Base-by-base conservation (phyloP, 1,140 invertebrate species). In the Magallana gigas region DNA sequence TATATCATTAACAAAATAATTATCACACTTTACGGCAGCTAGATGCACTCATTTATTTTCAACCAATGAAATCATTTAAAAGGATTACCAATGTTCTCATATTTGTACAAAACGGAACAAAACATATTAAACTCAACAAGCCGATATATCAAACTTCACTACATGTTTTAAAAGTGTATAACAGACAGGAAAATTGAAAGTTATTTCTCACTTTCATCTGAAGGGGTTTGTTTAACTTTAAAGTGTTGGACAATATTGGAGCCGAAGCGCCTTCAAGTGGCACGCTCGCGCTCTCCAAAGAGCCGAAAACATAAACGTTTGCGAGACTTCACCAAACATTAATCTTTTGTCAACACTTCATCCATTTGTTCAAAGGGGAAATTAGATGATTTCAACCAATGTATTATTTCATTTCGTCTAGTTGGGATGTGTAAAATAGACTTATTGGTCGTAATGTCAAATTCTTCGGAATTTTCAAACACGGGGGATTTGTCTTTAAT, bases 131-230 rank as follows among this genome's bases (percentile, higher is more conserved):
- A 36, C 9, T 76, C 23, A 76, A 76, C 23, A 76, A 29, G 23
- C 23, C 9, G 68, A 76, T 76, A 76, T 76, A 76, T 76, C 68
- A 76, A 76, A 76, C 68, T 76, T 76, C 23, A 76, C 68, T 23
- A 76, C 68, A 76, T 76, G 8, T 76, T 76, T 76, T 48, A 48
- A 76, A 76, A 18, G 68, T 29, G 68, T 76, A 29, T 76, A 29
- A 76, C 23, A 29, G 23, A 76, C 68, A 29, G 18, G 68, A 12
- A 76, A 76, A 76, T 76, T 76, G 68, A 29, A 76, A 76, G 18
- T 18, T 36, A 76, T 76, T 76, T 76, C 36, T 76, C 68, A 29
- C 68, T 76, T 76, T 76, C 68, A 76, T 76, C 68, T 76, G 11
- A 36, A 76, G 68, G 36, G 68, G 11, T 48, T 76, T 76, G 68